Percentiles rank a stretch among this genome's conserved stretches.
Conservation (phyloP, 2,888 invertebrate genomes). For the Mechanitis messenoides region DNA sequence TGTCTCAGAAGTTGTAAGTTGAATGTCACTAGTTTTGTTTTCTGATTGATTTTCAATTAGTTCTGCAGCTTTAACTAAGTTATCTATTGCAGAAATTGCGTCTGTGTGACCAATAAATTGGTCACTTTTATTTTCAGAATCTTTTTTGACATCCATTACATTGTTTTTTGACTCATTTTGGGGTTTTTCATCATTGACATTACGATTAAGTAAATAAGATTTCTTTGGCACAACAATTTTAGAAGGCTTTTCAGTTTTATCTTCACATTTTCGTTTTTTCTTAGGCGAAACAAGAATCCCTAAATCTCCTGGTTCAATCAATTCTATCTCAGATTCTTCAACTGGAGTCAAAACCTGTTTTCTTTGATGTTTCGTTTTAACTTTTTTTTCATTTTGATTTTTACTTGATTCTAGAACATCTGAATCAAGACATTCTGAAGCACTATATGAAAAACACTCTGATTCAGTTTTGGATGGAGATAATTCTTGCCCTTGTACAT, state of each 20-base stretch:
- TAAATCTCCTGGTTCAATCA: constrained; percentile 63
- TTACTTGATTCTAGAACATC: constrained; percentile 47
- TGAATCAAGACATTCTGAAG: constrained; percentile 54
- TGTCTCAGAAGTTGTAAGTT: constrained; percentile 34
- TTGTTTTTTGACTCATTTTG: constrained; percentile 34
- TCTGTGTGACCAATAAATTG: constrained; percentile 40
- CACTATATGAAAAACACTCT: constrained; percentile 39
- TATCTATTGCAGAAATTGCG: constrained; percentile 64
- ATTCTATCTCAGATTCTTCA: constrained; percentile 62
- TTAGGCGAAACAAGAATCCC: constrained; percentile 57
- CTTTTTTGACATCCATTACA: constrained; percentile 36
- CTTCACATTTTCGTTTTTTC: constrained; percentile 60
- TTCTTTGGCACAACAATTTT: constrained; percentile 62
- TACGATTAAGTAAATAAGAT: constrained; percentile 58
- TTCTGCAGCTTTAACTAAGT: constrained; percentile 68
- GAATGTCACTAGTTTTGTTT: constrained; percentile 35
- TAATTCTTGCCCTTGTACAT: constrained; percentile 59
- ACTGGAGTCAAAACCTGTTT: constrained; percentile 72
- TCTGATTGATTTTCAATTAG: constrained; percentile 62
- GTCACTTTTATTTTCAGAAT: constrained; percentile 39
- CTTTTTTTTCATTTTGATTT: constrained; percentile 50
- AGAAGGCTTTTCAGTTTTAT: constrained; percentile 47
- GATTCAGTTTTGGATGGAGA: constrained; percentile 51
- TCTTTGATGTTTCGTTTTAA: constrained; percentile 65
- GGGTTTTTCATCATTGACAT: constrained; percentile 38